Base-by-base conservation (phyloP, 2,888 invertebrate species). In the Teleiodes luculella region DNA sequence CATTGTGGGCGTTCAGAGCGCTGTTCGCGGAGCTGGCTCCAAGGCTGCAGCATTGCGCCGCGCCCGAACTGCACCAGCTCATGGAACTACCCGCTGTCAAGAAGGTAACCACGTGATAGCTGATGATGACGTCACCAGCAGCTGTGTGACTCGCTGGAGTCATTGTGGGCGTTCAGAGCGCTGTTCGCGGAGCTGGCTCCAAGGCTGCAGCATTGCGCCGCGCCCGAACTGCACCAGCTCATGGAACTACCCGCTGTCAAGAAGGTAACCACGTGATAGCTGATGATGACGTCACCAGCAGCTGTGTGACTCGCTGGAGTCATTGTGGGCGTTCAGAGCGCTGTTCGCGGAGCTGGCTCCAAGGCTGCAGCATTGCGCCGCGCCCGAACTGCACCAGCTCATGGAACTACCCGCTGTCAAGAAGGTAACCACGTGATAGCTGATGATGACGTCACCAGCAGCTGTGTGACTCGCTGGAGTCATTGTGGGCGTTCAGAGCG, bases 21-120 rank as follows among this genome's bases (percentile, higher is more conserved):
- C 85, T 98, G 58, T 87, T 99, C 54, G 91, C 84, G 18, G 92
- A 92, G 58, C 93, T 98, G 73, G 92, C 94, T 30, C 90, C 92
- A 63, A 91, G 94, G 56, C 90, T 98, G 66, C 93, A 94, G 58
- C 93, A 95, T 74, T 97, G 97, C 80, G 96, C 96, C 55, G 92
- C 94, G 8, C 87, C 92, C 0, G 97, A 97, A 65, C 86, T 98
- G 53, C 86, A 94, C 31, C 94, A 94, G 10, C 90, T 99, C 16
- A 93, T 98, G 93, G 95, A 97, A 62, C 90, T 98, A 63, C 98
- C 98, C 1, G 92, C 93, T 16, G 97, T 98, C 2, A 96, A 95
- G 90, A 93, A 95, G 84, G 83, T 80, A 11, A n/a, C n/a, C 11
- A 91, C 92, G 13, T 90, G 98, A 18, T 97, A 98, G 81, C 92